Percentiles rank a stretch among this genome's conserved stretches.
Conservation (phyloP, 1,140 invertebrate species). For the Drosophila tristis region DNA sequence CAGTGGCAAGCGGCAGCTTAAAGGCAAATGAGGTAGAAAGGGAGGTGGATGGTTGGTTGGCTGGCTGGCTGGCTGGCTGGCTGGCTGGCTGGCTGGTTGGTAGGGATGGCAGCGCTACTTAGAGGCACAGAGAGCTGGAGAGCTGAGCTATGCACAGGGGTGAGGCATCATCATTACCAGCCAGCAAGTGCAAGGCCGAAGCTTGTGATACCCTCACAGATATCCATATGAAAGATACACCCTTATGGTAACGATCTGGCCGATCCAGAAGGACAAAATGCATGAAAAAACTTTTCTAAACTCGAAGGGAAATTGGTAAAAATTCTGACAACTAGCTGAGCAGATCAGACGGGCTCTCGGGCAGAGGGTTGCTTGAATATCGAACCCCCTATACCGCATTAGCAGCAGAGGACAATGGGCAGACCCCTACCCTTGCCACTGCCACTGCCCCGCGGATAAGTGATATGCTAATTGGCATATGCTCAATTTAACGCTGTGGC, state of each 20-base stretch:
- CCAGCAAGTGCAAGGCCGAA: conserved; percentile 3
- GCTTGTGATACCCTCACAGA: too few relatives aligned
- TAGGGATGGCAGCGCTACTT: too few relatives aligned
- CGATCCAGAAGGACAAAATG: too few relatives aligned
- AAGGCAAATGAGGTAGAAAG: conserved; percentile 2
- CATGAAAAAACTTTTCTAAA: too few relatives aligned
- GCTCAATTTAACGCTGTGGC: conserved; percentile 73
- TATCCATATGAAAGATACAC: too few relatives aligned
- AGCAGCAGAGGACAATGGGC: too few relatives aligned
- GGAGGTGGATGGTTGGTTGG: neutral
- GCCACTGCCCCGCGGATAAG: conserved; percentile 11
- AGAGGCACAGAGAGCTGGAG: neutral
- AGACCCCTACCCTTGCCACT: neutral
- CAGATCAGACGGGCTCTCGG: conserved; percentile 36
- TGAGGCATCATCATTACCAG: neutral
- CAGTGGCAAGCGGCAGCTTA: neutral
- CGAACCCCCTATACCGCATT: conserved; percentile 14
- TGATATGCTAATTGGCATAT: conserved; percentile 79
- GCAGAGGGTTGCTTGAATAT: conserved; percentile 38
- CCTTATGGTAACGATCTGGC: too few relatives aligned
- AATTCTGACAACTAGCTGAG: conserved; percentile 24
- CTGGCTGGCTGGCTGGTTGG: neutral
- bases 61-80: neutral
- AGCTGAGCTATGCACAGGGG: too few relatives aligned
- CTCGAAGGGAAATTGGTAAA: too few relatives aligned